Evolutionary conservation across 2,888 invertebrate genomes (phyloP).

Genomic region (Prosapia bicincta): DNA sequence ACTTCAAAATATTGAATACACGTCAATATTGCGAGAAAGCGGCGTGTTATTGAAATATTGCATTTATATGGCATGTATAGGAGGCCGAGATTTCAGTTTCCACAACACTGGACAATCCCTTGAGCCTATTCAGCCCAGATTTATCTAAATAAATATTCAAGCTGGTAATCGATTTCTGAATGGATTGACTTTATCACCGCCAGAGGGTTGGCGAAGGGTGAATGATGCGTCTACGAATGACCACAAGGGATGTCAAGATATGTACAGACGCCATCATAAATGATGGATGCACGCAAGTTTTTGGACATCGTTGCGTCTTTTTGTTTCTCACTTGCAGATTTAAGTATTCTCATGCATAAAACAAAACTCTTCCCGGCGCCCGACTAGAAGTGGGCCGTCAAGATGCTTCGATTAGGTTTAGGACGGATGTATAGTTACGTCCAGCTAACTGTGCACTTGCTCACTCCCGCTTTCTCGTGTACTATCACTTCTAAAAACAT

Average conservation of each 20-base stretch:
- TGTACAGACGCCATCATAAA: background rate
- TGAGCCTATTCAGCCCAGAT: background rate
- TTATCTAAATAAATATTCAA: background rate
- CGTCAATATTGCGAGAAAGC: background rate
- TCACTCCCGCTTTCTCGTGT: too few relatives aligned
- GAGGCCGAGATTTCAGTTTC: background rate
- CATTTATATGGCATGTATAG: background rate
- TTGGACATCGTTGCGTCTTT: background rate
- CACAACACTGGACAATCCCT: background rate
- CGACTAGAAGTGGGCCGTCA: too few relatives aligned
- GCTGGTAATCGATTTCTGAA: background rate
- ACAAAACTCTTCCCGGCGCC: background rate
- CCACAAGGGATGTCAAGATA: background rate
- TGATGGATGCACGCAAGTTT: background rate
- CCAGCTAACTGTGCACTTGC: too few relatives aligned
- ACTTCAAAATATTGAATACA: background rate
- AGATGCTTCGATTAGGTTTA: too few relatives aligned
- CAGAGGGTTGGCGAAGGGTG: background rate
- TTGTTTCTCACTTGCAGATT: background rate
- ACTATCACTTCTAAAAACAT: too few relatives aligned
- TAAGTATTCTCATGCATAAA: background rate
- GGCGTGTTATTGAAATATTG: background rate
- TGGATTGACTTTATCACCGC: background rate
- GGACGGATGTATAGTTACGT: too few relatives aligned
- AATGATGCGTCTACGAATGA: background rate